Base-by-base conservation (phyloP, 53 echinoderm and acorn worm genomes). In the Echinarachnius parma region DNA sequence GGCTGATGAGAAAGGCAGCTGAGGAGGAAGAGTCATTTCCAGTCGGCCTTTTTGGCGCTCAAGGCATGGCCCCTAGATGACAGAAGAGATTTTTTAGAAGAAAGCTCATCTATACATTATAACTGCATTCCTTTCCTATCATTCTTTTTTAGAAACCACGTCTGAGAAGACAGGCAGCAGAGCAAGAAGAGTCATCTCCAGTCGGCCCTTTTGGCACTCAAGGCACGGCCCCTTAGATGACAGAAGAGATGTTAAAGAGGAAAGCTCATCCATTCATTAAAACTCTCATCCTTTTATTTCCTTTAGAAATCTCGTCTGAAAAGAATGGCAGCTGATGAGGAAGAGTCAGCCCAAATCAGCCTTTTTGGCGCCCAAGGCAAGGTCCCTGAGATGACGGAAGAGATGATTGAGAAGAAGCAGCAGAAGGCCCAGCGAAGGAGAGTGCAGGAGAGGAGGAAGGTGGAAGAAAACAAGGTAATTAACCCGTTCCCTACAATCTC, bases 401-500 rank as follows among this genome's bases (percentile, higher is more conserved):
- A 96, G 70, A 87, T 90, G 90, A 66, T 96, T 18, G 75, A 87
- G 64, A 96, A 90, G 74, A 79, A 79, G 76, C 90, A 90, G 0
- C 78, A 91, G 28, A 90, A 82, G 55, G 96, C 96, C 22, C 84
- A 87, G 80, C 87, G 87, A 75, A 78, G 96, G 45, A 46, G 96
- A 33, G 91, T 82, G 23, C 96, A 96, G 70, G 96, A 91, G 2
- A 82, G 91, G 48, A 81, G 91, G 59, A 91, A 96, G 39, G 81
- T 81, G 34, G 82, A 87, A 22, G 90, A 96, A 37, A 91, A 87
- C 23, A 91, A 91, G 76, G 92, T 92, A 63, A n/a, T n/a, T n/a
- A n/a, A n/a, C n/a, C n/a, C n/a, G n/a, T n/a, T n/a, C n/a, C n/a
- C n/a, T n/a, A n/a, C n/a, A n/a, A n/a, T n/a, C n/a, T n/a, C n/a